Percentiles rank a stretch among this genome's conserved stretches.
phyloP scores from a whole-genome alignment of 1,140 invertebrate species.

The Dendroctonus valens region DNA sequence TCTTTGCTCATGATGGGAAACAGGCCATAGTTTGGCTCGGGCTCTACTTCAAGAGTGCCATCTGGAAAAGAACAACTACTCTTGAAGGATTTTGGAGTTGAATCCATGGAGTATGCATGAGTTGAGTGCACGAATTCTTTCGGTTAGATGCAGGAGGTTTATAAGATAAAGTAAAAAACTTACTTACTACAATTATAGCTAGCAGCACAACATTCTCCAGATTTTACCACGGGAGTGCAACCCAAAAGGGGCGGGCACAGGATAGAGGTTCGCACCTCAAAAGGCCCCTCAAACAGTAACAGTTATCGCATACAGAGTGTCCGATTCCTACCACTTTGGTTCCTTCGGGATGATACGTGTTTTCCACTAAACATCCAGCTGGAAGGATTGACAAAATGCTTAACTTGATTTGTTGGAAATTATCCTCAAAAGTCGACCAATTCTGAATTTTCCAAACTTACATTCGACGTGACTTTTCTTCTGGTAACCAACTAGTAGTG shows the following conservation, averaged over 20 bases:
- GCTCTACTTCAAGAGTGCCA: constrained; percentile 56
- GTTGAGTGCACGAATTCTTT: not conserved
- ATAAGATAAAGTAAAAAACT: constrained; percentile 15
- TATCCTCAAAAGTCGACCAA: too few relatives aligned
- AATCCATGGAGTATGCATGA: too few relatives aligned
- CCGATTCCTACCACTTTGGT: constrained; percentile 66
- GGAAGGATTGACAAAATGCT: not conserved
- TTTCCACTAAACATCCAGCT: constrained; percentile 65
- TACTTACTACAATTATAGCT: constrained; percentile 77
- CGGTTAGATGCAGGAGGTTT: not conserved
- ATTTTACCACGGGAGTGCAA: constrained; percentile 71
- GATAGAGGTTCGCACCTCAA: constrained; percentile 73
- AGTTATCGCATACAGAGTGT: constrained; percentile 69
- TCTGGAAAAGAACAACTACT: constrained; percentile 43
- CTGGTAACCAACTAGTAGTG: not conserved
- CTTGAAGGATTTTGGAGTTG: too few relatives aligned
- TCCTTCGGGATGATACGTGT: constrained; percentile 66
- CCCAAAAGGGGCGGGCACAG: constrained; percentile 72
- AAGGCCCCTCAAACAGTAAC: constrained; percentile 75
- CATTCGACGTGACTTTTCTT: not conserved
- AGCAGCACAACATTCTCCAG: constrained; percentile 79
- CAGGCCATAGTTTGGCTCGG: constrained; percentile 55
- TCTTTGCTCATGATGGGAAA: constrained; percentile 58
- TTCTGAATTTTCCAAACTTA: too few relatives aligned
- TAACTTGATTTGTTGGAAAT: too few relatives aligned